Percentiles rank a stretch among this genome's conserved stretches.
These are phyloP conservation scores for Menidia beryllina DNA, from an alignment of 2,113 vertebrate species.

Conservation along the genomic window DNA sequence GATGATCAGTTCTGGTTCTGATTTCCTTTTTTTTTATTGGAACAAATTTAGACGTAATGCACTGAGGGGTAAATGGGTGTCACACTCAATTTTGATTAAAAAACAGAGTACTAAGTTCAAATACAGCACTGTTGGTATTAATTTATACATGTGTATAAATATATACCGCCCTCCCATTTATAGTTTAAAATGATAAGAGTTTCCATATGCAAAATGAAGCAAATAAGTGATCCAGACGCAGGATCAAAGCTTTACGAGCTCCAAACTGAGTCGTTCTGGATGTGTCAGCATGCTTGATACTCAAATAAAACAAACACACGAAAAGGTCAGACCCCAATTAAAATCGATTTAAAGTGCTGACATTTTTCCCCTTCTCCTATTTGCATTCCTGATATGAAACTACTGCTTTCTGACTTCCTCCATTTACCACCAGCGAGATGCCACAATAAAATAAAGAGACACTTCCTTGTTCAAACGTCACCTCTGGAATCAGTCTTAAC, in stretches of 20 bases:
- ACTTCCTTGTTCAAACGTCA: neutral
- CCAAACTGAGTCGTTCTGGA: neutral
- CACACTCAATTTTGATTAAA: neutral
- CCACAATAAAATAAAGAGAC: neutral
- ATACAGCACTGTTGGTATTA: neutral
- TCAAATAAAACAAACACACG: too few relatives aligned
- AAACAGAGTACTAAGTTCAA: neutral
- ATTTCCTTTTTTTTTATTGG: neutral
- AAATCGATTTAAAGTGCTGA: too few relatives aligned
- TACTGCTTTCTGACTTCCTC: too few relatives aligned
- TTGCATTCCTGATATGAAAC: too few relatives aligned
- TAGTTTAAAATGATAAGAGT: neutral
- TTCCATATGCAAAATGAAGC: neutral
- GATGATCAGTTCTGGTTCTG: conserved; percentile 5
- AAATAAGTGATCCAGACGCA: neutral
- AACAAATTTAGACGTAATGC: neutral
- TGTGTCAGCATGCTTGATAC: neutral
- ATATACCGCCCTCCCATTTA: neutral
- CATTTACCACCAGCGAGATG: neutral
- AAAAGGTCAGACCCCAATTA: too few relatives aligned
- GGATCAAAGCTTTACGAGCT: neutral
- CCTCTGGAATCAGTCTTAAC: neutral
- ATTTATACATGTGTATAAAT: neutral
- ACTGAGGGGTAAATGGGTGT: too few relatives aligned
- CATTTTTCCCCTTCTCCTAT: too few relatives aligned